phyloP scores from a whole-genome alignment of 2,797 vertebrate species.

The Danionella dracula region DNA sequence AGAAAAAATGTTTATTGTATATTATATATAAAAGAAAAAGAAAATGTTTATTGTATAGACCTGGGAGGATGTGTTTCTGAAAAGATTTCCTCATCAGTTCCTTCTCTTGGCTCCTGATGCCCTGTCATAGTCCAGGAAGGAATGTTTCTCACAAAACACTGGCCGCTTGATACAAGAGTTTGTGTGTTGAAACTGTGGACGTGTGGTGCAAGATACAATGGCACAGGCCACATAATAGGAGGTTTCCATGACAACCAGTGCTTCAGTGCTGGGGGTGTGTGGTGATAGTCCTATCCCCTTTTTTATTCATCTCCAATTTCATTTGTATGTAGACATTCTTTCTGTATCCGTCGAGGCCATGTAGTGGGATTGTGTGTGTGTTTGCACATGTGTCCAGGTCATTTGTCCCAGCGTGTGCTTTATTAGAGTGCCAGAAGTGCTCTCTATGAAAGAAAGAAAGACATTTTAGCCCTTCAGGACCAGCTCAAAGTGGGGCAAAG shows the following conservation, averaged over 20 bases:
- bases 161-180: neutral
- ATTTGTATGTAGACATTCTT: neutral
- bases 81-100: neutral
- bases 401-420: conserved; percentile 19
- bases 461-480: conserved; percentile 6
- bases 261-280: conserved; percentile 27
- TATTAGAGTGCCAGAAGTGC: conserved; percentile 13
- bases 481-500: conserved; percentile 11
- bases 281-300: neutral
- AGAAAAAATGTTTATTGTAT: too few species aligned
- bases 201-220: neutral
- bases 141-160: neutral
- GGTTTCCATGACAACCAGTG: conserved; percentile 50
- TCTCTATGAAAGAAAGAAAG: conserved; percentile 11
- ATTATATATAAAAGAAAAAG: too few species aligned
- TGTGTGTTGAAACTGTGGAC: too few species aligned
- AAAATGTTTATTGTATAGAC: too few species aligned
- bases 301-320: neutral
- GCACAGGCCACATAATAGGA: conserved; percentile 19
- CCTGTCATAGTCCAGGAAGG: neutral
- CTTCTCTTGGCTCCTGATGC: neutral
- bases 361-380: neutral
- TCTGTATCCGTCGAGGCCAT: neutral
- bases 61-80: too few species aligned
- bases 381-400: conserved; percentile 1